Percentiles rank a stretch among this genome's conserved stretches.
phyloP scores from a whole-genome alignment of 2,888 invertebrate species.

The Campaea margaritaria region DNA sequence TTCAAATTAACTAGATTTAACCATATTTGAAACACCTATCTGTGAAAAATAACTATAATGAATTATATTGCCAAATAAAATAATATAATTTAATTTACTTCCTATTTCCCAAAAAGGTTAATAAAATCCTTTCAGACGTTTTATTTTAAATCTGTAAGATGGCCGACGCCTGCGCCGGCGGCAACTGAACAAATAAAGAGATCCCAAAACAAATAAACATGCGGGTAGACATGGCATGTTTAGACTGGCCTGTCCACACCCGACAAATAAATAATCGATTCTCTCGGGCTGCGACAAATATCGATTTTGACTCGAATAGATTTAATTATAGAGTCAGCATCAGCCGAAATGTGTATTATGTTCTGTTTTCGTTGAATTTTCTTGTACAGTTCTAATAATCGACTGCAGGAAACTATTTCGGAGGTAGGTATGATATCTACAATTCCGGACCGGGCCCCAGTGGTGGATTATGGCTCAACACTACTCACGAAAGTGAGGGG shows the following conservation, averaged over 20 bases:
- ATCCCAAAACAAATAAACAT: constrained; percentile 52
- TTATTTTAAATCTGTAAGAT: constrained; percentile 40
- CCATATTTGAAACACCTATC: no score
- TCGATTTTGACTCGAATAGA: constrained; percentile 20
- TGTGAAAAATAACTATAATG: background rate
- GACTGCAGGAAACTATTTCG: no score
- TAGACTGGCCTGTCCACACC: constrained; percentile 53
- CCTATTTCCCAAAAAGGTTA: constrained; percentile 16
- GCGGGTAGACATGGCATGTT: constrained; percentile 51
- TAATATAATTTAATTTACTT: constrained; percentile 13
- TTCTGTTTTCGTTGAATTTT: no score
- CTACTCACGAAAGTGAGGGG: no score
- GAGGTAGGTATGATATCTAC: no score
- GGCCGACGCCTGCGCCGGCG: constrained; percentile 22
- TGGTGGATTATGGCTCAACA: no score
- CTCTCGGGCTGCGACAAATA: constrained; percentile 22
- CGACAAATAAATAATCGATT: constrained; percentile 51
- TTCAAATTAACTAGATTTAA: no score
- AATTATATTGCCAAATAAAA: background rate
- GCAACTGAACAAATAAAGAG: constrained; percentile 55
- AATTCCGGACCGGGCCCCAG: no score
- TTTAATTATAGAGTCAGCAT: background rate
- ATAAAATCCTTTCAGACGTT: constrained; percentile 24
- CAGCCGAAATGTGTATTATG: no score
- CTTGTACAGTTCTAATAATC: no score